These are phyloP conservation scores for Rapana venosa DNA, from an alignment of 2,888 invertebrate genomes.

Conservation along the genomic window DNA sequence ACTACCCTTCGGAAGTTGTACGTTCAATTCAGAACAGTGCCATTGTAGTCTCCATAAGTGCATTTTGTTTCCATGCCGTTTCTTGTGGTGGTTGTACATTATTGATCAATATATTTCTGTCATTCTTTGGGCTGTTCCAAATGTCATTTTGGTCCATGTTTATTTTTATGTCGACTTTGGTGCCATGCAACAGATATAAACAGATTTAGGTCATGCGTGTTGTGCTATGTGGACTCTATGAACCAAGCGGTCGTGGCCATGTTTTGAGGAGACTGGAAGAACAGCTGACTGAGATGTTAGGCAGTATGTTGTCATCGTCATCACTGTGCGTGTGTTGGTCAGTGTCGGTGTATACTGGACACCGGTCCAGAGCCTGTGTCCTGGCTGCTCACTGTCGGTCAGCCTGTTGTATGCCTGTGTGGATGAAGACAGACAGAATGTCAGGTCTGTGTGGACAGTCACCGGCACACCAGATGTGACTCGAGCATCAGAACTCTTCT, in stretches of 20 bases:
- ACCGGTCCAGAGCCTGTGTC: neutral
- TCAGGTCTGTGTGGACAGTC: no score
- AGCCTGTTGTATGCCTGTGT: neutral
- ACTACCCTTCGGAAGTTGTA: neutral
- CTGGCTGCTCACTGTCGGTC: neutral
- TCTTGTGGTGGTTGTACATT: slow-evolving; percentile 9
- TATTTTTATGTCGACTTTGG: slow-evolving; percentile 17
- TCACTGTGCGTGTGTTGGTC: neutral
- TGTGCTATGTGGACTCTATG: slow-evolving; percentile 17
- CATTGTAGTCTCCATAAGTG: slow-evolving; percentile 21
- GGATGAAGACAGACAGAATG: no score
- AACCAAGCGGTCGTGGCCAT: neutral
- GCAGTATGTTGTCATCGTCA: neutral
- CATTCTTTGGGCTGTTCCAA: slow-evolving; percentile 16
- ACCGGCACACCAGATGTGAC: no score
- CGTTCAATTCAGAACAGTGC: slow-evolving; percentile 17
- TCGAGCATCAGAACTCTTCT: no score
- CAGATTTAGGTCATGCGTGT: neutral
- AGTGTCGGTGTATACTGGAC: neutral
- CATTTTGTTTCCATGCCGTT: slow-evolving; percentile 27
- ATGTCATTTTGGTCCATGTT: slow-evolving; percentile 30
- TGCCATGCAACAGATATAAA: slow-evolving; percentile 27
- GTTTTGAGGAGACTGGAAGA: neutral
- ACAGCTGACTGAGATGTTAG: slow-evolving; percentile 14
- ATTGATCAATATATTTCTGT: neutral